phyloP scores from a whole-genome alignment of 2,113 vertebrate species.

The Cyprinodon variegatus region DNA sequence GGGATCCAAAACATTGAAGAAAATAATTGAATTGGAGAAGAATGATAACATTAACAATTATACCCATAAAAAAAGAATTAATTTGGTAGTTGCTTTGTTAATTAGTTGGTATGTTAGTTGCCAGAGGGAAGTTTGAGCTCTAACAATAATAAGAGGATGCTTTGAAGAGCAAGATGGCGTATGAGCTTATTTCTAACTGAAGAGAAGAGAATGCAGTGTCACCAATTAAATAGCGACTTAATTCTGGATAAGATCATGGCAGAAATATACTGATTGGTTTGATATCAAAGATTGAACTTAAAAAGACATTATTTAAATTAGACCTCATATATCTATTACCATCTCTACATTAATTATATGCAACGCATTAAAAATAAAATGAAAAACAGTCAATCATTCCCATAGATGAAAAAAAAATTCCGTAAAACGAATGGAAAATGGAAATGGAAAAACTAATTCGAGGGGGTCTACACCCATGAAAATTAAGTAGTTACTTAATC shows the following conservation, averaged over 20 bases:
- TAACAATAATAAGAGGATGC: slow-evolving; percentile 66
- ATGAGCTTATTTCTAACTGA: slow-evolving; percentile 48
- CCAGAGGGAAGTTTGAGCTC: slow-evolving; percentile 43
- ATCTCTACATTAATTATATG: background rate
- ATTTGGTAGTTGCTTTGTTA: slow-evolving; percentile 72
- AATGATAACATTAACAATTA: background rate
- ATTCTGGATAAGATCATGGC: background rate
- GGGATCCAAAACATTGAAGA: slow-evolving; percentile 33
- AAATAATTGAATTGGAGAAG: background rate
- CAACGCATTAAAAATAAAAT: too few relatives aligned
- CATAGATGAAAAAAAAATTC: too few relatives aligned
- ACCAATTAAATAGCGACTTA: background rate
- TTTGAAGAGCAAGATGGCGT: slow-evolving; percentile 55
- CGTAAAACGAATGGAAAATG: too few relatives aligned
- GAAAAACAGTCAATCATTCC: too few relatives aligned
- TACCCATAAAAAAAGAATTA: slow-evolving; percentile 1
- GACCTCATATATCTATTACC: background rate
- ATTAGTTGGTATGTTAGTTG: slow-evolving; percentile 57
- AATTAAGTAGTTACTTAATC: too few relatives aligned
- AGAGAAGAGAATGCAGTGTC: slow-evolving; percentile 2
- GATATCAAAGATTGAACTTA: background rate
- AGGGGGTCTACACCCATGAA: too few relatives aligned
- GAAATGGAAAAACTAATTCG: too few relatives aligned
- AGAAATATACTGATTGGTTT: background rate
- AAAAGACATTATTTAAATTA: background rate